phyloP scores from a whole-genome alignment of 2,113 vertebrate species.

The Tamias sibiricus region DNA sequence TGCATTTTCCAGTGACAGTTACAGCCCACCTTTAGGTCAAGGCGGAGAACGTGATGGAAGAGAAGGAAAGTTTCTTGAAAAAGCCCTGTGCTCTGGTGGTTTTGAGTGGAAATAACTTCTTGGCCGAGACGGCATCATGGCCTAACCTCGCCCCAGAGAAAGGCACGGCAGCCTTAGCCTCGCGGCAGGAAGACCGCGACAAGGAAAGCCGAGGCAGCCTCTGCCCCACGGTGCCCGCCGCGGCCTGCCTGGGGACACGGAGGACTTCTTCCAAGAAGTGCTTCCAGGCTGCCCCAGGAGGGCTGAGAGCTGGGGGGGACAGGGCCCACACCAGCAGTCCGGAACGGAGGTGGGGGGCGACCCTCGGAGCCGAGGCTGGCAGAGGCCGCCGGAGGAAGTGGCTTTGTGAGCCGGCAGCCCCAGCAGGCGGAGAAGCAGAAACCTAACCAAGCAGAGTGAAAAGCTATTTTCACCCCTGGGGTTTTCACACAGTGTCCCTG shows the following conservation, averaged over 20 bases:
- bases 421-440: constrained; percentile 53
- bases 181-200: background rate
- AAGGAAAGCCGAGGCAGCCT: background rate
- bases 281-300: background rate
- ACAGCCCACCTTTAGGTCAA: background rate
- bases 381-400: constrained; percentile 69
- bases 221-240: background rate
- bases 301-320: fast-evolving
- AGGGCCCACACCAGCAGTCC: background rate
- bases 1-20: constrained; percentile 45
- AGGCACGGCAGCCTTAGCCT: constrained; percentile 63
- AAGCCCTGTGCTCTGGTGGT: background rate
- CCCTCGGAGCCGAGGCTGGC: background rate
- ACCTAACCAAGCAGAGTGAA: constrained; percentile 30
- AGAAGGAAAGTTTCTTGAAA: background rate
- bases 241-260: fast-evolving
- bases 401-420: constrained; percentile 43
- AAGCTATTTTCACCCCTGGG: constrained; percentile 75
- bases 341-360: background rate
- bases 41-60: background rate
- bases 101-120: constrained; percentile 65
- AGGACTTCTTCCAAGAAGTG: fast-evolving
- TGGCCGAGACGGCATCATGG: constrained; percentile 13
- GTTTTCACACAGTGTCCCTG: constrained; percentile 55
- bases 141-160: constrained; percentile 45